phyloP scores from a whole-genome alignment of 2,797 vertebrate genomes.

The Ambastaia sidthimunki region DNA sequence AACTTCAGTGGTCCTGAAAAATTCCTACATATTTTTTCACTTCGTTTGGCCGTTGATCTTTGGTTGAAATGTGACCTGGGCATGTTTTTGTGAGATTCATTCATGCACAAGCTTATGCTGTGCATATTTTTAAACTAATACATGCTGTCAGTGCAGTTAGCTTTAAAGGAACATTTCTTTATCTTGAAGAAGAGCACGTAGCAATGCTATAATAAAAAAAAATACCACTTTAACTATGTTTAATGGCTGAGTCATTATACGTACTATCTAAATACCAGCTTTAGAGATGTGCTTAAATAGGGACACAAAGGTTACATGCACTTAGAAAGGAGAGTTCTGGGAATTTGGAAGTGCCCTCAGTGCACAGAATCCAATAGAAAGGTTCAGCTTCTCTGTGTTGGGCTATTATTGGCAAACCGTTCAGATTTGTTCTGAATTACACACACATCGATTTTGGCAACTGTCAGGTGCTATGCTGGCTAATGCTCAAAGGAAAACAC shows the following conservation, averaged over 20 bases:
- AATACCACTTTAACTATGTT: not conserved
- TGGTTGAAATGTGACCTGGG: not conserved
- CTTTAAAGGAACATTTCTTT: constrained; percentile 5
- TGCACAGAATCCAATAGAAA: constrained; percentile 39
- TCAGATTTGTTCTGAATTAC: constrained; percentile 54
- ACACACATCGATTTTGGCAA: constrained; percentile 60
- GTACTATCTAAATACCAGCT: not conserved
- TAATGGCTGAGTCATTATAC: not conserved
- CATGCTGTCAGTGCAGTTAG: not conserved
- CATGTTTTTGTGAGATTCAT: not conserved
- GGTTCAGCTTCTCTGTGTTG: constrained; percentile 45
- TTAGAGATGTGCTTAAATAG: constrained; percentile 1
- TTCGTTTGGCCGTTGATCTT: not conserved
- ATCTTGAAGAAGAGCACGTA: not conserved
- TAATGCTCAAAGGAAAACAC: constrained; percentile 50
- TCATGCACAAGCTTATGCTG: not conserved
- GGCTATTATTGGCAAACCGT: constrained; percentile 55
- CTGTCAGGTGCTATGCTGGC: constrained; percentile 41
- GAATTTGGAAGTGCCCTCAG: constrained; percentile 29
- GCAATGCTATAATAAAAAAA: not conserved
- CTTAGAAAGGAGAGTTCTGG: constrained; percentile 28
- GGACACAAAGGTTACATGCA: constrained; percentile 30
- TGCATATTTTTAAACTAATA: not conserved
- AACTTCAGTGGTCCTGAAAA: not conserved
- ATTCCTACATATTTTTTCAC: not conserved